Evolutionary conservation across 1,140 invertebrate genomes (phyloP), one percentile per base, ranked within the genome.

Genomic region (Camponotus pennsylvanicus): DNA sequence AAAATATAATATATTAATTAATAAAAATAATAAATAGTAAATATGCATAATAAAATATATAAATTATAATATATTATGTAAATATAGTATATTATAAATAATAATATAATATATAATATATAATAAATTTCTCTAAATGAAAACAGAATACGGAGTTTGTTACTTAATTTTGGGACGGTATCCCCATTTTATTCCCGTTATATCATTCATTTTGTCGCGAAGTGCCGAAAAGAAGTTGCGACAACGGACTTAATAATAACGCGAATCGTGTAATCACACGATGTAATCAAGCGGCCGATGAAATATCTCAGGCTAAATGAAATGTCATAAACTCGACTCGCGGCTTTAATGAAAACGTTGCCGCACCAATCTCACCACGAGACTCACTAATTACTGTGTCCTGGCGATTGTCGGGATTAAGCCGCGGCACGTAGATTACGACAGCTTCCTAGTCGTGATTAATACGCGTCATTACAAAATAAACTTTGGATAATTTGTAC

Each of bases 271-370:
- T 82, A 86, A 86, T 86, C 45, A 83, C 45, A 49, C 32, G 15
- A 55, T 73, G 40, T 83, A 86, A 86, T 86, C 59, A 45, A 45
- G 78, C 34, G 40, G 49, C n/a, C 67, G n/a, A 13, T 75, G 69
- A 86, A 66, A 84, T 84, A 75, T 83, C 70, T 49, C 37, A 15
- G 63, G 69, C 52, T 86, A 86, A 84, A 75, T 86, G 85, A 83
- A 86, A 78, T 83, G 79, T 86, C 79, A 71, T 69, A 59, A 83
- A 86, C 57, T 49, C 27, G 7, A 42, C 18, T 64, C 69, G 69
- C 49, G 63, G 40, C 52, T 82, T 52, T 86, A 86, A 86, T 86
- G 85, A 86, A 86, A 86, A 86, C 69, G 57, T 64, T 73, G 67
- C 27, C 69, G 45, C 45, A 57, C 37, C 27, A 63, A 37, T 4